These are phyloP conservation scores for Intellagama lesueurii DNA, from an alignment of 2,797 vertebrate genomes.

Conservation along the genomic window DNA sequence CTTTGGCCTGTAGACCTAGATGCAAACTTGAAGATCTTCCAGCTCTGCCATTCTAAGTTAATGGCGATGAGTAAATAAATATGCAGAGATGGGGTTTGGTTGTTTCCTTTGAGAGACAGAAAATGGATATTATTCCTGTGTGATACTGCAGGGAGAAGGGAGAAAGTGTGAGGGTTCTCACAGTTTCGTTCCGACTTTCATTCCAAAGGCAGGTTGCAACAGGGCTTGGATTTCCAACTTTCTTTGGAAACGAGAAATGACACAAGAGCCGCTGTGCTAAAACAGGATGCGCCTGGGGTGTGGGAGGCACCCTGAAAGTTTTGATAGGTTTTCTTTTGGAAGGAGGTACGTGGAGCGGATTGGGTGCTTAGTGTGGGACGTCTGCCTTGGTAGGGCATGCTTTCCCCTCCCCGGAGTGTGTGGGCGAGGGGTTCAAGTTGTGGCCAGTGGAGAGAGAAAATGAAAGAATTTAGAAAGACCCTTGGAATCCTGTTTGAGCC, in stretches of 20 bases:
- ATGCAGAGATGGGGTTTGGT: not conserved
- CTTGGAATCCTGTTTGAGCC: too few species aligned
- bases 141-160: too few species aligned
- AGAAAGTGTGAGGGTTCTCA: too few species aligned
- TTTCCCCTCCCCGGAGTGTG: not conserved
- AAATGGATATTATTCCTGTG: too few species aligned
- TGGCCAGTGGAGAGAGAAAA: too few species aligned
- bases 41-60: too few species aligned
- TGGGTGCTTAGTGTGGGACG: not conserved
- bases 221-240: not conserved
- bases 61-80: not conserved
- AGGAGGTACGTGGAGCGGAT: not conserved
- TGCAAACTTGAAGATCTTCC: too few species aligned
- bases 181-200: not conserved
- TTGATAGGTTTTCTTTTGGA: not conserved
- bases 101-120: not conserved
- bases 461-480: too few species aligned
- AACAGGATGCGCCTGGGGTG: not conserved
- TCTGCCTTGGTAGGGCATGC: not conserved
- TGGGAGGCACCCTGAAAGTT: not conserved
- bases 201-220: slow-evolving; percentile 7
- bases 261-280: too few species aligned
- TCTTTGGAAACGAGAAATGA: not conserved
- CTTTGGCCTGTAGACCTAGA: too few species aligned
- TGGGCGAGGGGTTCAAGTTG: too few species aligned